phyloP scores from a whole-genome alignment of 2,797 vertebrate species.

The Capromys pilorides region DNA sequence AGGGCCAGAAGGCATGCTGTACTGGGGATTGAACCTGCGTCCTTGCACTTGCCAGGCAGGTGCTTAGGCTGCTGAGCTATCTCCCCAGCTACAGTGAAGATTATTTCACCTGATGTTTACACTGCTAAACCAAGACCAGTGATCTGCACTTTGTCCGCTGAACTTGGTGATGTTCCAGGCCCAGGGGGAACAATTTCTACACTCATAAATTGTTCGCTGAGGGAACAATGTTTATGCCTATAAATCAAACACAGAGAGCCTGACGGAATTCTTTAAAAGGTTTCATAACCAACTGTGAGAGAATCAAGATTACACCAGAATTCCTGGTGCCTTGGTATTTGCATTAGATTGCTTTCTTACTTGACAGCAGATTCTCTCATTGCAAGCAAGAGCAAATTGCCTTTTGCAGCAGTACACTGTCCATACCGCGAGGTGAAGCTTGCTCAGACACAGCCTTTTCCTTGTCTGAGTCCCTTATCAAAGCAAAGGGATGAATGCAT shows the following conservation, averaged over 20 bases:
- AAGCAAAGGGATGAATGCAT: background rate
- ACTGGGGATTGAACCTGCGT: too few relatives aligned
- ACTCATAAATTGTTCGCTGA: background rate
- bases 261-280: background rate
- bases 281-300: background rate
- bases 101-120: background rate
- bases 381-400: background rate
- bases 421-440: background rate
- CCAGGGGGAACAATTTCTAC: background rate
- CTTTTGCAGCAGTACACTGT: background rate
- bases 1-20: too few relatives aligned
- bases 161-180: background rate
- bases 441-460: background rate
- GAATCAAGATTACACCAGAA: background rate
- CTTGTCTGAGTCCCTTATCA: background rate
- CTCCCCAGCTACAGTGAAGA: background rate
- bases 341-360: background rate
- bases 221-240: background rate
- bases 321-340: background rate
- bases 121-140: background rate
- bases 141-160: accelerated
- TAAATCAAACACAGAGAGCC: background rate
- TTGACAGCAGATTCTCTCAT: background rate
- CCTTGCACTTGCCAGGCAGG: too few relatives aligned
- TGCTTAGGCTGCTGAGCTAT: too few relatives aligned